phyloP scores from a whole-genome alignment of 1,140 invertebrate species.

The Dolichoris vasculosae region DNA sequence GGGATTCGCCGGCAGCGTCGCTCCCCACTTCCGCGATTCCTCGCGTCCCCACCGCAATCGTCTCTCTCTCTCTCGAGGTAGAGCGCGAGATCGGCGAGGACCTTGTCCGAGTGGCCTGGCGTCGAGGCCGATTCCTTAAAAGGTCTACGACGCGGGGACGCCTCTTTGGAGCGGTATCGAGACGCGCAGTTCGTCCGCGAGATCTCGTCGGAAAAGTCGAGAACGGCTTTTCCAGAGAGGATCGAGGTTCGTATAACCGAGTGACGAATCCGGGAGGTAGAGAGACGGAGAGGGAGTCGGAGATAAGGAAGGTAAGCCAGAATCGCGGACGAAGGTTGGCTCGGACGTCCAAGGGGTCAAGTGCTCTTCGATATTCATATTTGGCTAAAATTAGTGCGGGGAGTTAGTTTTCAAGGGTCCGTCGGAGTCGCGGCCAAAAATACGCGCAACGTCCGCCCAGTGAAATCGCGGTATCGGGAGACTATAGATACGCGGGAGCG shows the following conservation, averaged over 20 bases:
- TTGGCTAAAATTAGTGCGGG: constrained; percentile 27
- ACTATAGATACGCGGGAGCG: not conserved
- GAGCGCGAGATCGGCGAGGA: constrained; percentile 42
- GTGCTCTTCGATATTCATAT: constrained; percentile 32
- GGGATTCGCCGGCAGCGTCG: not conserved
- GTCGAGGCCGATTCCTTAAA: constrained; percentile 43
- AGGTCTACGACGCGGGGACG: not conserved
- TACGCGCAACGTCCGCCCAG: not conserved
- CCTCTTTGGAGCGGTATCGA: not conserved
- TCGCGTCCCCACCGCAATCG: not conserved
- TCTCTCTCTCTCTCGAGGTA: constrained; percentile 1
- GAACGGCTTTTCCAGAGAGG: not conserved
- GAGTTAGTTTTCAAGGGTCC: not conserved
- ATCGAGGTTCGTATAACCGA: not conserved
- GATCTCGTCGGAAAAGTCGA: not conserved
- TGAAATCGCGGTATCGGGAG: not conserved
- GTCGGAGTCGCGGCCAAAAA: constrained; percentile 17
- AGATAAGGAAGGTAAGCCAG: not conserved
- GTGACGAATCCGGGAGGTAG: not conserved
- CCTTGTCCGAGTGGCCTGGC: constrained; percentile 54
- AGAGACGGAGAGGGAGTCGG: not conserved
- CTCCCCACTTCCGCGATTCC: not conserved
- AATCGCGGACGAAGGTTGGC: not conserved
- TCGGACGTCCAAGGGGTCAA: constrained; percentile 10
- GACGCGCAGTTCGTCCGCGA: not conserved